phyloP scores from a whole-genome alignment of 2,888 invertebrate genomes.

The Ochropacha duplaris region DNA sequence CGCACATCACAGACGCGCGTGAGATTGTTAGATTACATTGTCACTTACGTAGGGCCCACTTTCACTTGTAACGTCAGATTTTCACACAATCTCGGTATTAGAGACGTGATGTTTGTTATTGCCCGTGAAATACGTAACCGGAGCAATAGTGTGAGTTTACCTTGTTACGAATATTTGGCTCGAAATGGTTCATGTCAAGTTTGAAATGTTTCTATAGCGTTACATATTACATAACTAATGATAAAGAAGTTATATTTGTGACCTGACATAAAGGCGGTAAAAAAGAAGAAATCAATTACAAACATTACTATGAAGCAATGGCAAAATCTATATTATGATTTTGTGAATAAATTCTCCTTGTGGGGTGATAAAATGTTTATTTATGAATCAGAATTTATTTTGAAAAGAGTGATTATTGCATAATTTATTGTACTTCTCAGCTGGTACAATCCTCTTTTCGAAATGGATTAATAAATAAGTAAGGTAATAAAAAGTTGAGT shows the following conservation, averaged over 20 bases:
- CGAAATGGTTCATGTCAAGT: not conserved
- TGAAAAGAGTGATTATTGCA: no score
- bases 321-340: no score
- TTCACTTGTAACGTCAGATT: conserved; percentile 40
- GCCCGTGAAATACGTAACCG: conserved; percentile 4
- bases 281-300: no score
- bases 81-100: conserved; percentile 24
- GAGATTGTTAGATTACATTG: conserved; percentile 57
- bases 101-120: conserved; percentile 5
- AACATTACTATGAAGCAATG: no score
- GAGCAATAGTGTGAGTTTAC: not conserved
- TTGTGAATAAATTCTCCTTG: no score
- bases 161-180: not conserved
- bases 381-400: no score
- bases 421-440: no score
- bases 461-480: no score
- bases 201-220: not conserved
- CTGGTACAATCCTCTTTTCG: no score
- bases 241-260: not conserved
- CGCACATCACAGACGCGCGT: conserved; percentile 34
- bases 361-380: no score
- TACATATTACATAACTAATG: not conserved
- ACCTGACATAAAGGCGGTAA: not conserved
- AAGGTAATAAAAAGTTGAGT: no score
- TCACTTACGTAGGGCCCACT: conserved; percentile 44